Conservation (phyloP, 2,113 vertebrate species). For the Isurus oxyrinchus region DNA sequence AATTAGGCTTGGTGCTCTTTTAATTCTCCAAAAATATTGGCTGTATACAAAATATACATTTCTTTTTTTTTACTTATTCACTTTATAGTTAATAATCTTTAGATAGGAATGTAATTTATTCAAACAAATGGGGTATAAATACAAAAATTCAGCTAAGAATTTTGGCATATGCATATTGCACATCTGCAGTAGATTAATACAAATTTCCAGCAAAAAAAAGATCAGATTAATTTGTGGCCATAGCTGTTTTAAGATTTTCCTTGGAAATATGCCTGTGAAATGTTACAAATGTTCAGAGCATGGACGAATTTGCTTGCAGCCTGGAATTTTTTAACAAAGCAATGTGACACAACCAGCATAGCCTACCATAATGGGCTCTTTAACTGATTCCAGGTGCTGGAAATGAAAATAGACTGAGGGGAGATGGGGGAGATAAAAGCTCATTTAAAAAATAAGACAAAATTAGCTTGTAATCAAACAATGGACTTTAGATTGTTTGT, state of each 20-base stretch:
- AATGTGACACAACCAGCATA: slow-evolving; percentile 44
- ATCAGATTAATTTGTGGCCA: slow-evolving; percentile 15
- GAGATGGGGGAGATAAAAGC: slow-evolving; percentile 42
- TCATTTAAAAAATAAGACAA: slow-evolving; percentile 38
- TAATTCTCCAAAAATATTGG: neutral
- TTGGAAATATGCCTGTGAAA: neutral
- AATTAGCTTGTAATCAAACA: neutral
- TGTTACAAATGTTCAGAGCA: slow-evolving; percentile 36
- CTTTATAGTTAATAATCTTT: slow-evolving; percentile 28
- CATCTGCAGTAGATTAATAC: slow-evolving; percentile 20
- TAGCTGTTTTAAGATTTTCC: slow-evolving; percentile 40
- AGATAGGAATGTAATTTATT: neutral
- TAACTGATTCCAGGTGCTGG: slow-evolving; percentile 47
- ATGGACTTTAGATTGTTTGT: slow-evolving; percentile 48
- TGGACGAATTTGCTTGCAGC: slow-evolving; percentile 19
- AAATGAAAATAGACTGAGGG: slow-evolving; percentile 40
- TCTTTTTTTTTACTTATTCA: neutral
- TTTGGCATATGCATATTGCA: neutral
- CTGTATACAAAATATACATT: neutral
- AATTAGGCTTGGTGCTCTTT: neutral
- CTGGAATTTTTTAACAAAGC: slow-evolving; percentile 43
- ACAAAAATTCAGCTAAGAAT: neutral
- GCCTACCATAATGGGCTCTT: slow-evolving; percentile 41
- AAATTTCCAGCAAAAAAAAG: slow-evolving; percentile 14
- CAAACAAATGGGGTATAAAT: neutral